Evolutionary conservation across 1,140 invertebrate genomes (phyloP).

Genomic region (Caenorhabditis tropicalis): DNA sequence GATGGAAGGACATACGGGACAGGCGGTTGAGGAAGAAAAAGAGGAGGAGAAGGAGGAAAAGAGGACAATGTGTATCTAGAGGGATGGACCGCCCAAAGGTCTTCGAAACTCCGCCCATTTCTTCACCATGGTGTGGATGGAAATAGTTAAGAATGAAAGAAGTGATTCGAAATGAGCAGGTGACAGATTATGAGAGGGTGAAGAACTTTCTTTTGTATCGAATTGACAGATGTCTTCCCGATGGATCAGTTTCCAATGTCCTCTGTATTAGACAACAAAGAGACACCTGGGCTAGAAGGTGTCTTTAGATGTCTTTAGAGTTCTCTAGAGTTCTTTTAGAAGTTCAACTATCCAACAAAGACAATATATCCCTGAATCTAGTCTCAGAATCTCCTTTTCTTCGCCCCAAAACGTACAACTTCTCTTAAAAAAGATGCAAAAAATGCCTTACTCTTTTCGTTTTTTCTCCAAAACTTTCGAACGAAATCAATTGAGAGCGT

Average conservation of each 20-base stretch:
- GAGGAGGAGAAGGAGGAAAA: background rate
- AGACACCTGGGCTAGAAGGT: too few species aligned
- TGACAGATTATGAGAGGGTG: background rate
- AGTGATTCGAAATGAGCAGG: conserved; percentile 8
- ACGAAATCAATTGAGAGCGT: conserved; percentile 25
- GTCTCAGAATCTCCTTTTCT: too few species aligned
- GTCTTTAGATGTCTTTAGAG: too few species aligned
- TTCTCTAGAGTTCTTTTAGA: too few species aligned
- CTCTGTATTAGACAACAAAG: too few species aligned
- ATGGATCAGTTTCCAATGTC: too few species aligned
- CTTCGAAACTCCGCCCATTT: background rate
- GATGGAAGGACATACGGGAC: background rate
- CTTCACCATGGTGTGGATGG: conserved; percentile 11
- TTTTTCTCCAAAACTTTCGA: background rate
- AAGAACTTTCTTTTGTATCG: background rate
- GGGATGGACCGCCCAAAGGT: background rate
- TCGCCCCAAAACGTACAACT: background rate
- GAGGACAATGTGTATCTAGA: background rate
- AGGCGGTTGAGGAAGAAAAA: background rate
- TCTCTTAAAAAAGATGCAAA: background rate
- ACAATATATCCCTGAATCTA: too few species aligned
- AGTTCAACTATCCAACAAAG: too few species aligned
- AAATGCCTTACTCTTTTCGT: background rate
- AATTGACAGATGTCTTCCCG: background rate
- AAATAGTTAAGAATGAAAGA: background rate